Base-by-base conservation (phyloP, 53 echinoderm and acorn worm genomes). In the Luidia sarsii region DNA sequence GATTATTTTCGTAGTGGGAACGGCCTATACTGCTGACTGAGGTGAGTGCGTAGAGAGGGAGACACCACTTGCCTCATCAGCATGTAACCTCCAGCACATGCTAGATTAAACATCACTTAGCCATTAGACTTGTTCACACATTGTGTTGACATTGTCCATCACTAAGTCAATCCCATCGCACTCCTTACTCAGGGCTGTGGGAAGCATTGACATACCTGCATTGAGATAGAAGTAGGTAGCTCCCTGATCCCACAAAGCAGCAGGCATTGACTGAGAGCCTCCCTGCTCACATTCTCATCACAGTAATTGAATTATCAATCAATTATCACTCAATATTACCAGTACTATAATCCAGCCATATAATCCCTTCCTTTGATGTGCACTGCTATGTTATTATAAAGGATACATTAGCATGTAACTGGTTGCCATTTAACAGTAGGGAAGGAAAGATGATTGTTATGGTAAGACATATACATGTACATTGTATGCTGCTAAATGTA, bases 91-190 rank as follows among this genome's bases (percentile, higher is more conserved):
- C 48, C 20, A 46, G 46, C 45, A 41, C 61, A 60, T 38, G 48
- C 60, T 77, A 77, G 77, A 77, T 77, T 77, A 77, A 72, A 53
- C 77, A 77, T 77, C 60, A 59, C 61, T 77, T 61, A 77, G 77
- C 77, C 77, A 77, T 59, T 48, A 61, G 77, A 77, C 48, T 61
- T 61, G 50, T 72, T 72, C 77, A 61, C 77, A 77, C 60, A n/a
- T 16, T 38, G 61, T 77, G 61, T 77, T 77, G 77, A 77, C 77
- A 77, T 77, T 77, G 54, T 72, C 72, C 39, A 43, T 61, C 60
- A 77, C 77, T 60, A 61, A 62, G 77, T 77, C 77, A 59, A 77
- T 77, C 60, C 33, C 39, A 60, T 28, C 5, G 14, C 55, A 23
- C 72, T 32, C 70, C 43, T 27, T 29, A 43, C 37, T 18, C 25